Conservation (phyloP, 1,140 invertebrate genomes). For the Berghia stephanieae region DNA sequence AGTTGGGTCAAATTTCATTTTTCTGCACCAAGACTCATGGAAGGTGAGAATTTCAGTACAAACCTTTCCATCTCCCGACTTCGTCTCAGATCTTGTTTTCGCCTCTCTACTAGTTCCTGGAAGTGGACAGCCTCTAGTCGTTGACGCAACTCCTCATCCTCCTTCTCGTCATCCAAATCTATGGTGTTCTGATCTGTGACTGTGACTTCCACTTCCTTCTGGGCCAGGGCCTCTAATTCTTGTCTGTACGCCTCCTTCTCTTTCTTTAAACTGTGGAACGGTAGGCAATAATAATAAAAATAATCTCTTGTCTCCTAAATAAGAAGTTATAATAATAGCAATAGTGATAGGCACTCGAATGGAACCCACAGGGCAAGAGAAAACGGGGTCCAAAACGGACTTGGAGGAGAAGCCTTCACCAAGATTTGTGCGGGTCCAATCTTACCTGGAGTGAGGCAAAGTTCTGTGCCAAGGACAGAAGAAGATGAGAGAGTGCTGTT, state of each 20-base stretch:
- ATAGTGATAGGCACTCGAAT: too few relatives aligned
- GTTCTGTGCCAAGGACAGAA: too few relatives aligned
- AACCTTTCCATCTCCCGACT: slow-evolving; percentile 57
- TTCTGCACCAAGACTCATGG: neutral
- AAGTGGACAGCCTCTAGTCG: slow-evolving; percentile 46
- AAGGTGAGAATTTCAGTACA: neutral
- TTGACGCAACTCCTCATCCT: slow-evolving; percentile 50
- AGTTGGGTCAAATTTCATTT: neutral
- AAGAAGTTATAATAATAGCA: neutral
- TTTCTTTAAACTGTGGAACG: slow-evolving; percentile 53
- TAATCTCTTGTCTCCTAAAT: neutral
- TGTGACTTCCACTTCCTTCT: slow-evolving; percentile 49
- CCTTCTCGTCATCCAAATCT: too few relatives aligned
- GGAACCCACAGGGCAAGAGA: too few relatives aligned
- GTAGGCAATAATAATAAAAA: neutral
- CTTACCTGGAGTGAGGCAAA: too few relatives aligned
- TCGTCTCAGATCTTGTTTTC: slow-evolving; percentile 42
- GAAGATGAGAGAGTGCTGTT: too few relatives aligned
- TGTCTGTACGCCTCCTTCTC: slow-evolving; percentile 56
- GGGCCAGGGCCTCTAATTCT: slow-evolving; percentile 49
- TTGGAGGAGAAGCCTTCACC: too few relatives aligned
- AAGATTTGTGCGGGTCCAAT: too few relatives aligned
- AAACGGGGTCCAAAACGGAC: too few relatives aligned
- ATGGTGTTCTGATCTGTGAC: slow-evolving; percentile 54
- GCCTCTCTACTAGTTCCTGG: slow-evolving; percentile 42